Base-by-base conservation (phyloP, 2,888 invertebrate genomes). In the Heliconius ethilla region DNA sequence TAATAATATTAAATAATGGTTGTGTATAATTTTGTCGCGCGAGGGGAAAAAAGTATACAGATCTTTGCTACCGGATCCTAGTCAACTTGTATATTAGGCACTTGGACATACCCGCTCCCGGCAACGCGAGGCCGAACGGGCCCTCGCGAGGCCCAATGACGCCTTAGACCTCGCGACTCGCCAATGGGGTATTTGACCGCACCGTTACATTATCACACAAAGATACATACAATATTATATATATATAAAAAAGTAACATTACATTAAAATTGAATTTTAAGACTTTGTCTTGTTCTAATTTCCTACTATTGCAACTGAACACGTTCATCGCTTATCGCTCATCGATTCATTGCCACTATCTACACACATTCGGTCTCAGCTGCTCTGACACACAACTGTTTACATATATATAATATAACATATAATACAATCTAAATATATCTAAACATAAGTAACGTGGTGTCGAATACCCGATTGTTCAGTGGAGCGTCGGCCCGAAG, bases 1-100 rank as follows among this genome's bases (percentile, higher is more conserved):
- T 27, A 69, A 27, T 27, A 69, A 45, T 45, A 40, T 67, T 40
- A 22, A 59, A n/a, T 59, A 59, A 59, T 59, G n/a, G 66, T 45
- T 55, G 40, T 69, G 72, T 73, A 69, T 70, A 76, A 73, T 40
- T 51, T 45, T 40, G 67, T 79, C 79, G 75, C 73, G 83, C 80
- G 88, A 87, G 90, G 90, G 88, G 91, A 88, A 87, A 86, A 59
- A 85, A 85, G 91, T 87, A 87, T 87, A 88, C 87, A 85, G 89
- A 88, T 37, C n/a, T 63, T 59, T 63, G 63, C 5, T 27, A 66
- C 65, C 75, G 55, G 51, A 73, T 78, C 66, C 70, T 55, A 66
- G 65, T 66, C 15, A n/a, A 70, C 72, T 73, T 72, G 74, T 62
- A 79, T 51, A 73, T 76, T 76, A 79, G 79, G 79, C 79, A 79